Conservation (phyloP, 2,888 invertebrate genomes). For the Lagria hirta region DNA sequence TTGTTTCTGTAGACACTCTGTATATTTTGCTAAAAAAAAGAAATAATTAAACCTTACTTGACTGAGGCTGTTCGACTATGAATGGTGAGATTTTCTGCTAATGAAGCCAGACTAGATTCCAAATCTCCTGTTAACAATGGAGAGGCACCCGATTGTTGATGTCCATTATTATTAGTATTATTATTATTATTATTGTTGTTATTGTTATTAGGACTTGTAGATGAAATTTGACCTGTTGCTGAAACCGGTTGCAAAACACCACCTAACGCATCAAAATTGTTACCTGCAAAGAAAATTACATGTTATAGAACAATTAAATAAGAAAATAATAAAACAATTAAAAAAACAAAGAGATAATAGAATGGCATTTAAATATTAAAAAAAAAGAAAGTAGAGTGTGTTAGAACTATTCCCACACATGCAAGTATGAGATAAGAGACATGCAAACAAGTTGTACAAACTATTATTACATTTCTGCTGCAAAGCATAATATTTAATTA, state of each 20-base stretch:
- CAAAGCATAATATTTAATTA: too few species aligned
- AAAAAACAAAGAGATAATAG: neutral
- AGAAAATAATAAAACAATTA: constrained; percentile 8
- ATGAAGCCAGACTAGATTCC: constrained; percentile 88
- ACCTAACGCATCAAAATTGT: constrained; percentile 74
- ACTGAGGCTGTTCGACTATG: constrained; percentile 69
- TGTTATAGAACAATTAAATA: constrained; percentile 9
- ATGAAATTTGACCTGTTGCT: constrained; percentile 30
- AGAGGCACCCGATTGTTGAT: constrained; percentile 49
- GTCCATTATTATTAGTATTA: constrained; percentile 34
- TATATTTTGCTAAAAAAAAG: neutral
- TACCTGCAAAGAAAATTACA: constrained; percentile 27
- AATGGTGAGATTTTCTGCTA: constrained; percentile 91
- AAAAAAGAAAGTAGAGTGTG: too few species aligned
- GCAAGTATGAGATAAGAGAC: too few species aligned
- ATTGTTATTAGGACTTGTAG: constrained; percentile 34
- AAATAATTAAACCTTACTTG: constrained; percentile 63
- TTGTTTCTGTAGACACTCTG: neutral
- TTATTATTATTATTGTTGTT: constrained; percentile 32
- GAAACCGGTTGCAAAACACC: constrained; percentile 68
- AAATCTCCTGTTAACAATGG: constrained; percentile 86
- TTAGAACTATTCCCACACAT: too few species aligned
- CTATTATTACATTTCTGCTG: too few species aligned
- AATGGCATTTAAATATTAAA: neutral
- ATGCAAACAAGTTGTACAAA: too few species aligned